A percentile compares a stretch with the other conserved stretches of the same genome.
phyloP scores from a whole-genome alignment of 2,888 invertebrate species.

The Volucella bombylans region DNA sequence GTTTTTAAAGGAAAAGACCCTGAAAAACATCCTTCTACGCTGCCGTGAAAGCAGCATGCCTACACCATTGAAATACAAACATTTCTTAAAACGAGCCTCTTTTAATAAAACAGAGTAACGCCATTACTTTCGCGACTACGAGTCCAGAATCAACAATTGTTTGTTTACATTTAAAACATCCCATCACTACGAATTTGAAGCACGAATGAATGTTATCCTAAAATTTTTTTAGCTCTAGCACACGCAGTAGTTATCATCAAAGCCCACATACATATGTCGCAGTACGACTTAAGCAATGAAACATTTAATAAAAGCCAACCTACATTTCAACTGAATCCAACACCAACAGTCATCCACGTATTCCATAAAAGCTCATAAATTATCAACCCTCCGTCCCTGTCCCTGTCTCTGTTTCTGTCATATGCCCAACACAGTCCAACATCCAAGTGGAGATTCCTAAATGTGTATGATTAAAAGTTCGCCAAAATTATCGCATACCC shows the following conservation, averaged over 20 bases:
- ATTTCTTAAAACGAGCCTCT: background rate
- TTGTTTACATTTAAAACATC: constrained; percentile 36
- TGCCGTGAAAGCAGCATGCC: no score
- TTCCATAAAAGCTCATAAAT: constrained; percentile 44
- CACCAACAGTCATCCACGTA: constrained; percentile 17
- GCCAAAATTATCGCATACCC: constrained; percentile 59
- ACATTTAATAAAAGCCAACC: constrained; percentile 13
- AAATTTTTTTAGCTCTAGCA: constrained; percentile 8
- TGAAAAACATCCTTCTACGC: no score
- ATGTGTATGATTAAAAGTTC: constrained; percentile 63
- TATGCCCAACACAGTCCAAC: background rate
- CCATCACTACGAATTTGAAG: constrained; percentile 6
- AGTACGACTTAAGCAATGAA: constrained; percentile 3
- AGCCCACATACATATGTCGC: constrained; percentile 23
- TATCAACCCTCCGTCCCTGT: constrained; percentile 4
- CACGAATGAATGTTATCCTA: constrained; percentile 18
- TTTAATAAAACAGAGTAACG: background rate
- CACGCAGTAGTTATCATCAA: constrained; percentile 46
- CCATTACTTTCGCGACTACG: background rate
- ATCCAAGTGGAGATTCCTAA: constrained; percentile 27
- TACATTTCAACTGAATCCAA: background rate
- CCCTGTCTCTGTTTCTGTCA: background rate
- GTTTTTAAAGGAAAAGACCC: no score
- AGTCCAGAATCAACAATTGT: constrained; percentile 59
- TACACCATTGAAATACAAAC: no score